Evolutionary conservation across 2,797 vertebrate genomes (phyloP).

Genomic region (Orientallactaga sibirica): DNA sequence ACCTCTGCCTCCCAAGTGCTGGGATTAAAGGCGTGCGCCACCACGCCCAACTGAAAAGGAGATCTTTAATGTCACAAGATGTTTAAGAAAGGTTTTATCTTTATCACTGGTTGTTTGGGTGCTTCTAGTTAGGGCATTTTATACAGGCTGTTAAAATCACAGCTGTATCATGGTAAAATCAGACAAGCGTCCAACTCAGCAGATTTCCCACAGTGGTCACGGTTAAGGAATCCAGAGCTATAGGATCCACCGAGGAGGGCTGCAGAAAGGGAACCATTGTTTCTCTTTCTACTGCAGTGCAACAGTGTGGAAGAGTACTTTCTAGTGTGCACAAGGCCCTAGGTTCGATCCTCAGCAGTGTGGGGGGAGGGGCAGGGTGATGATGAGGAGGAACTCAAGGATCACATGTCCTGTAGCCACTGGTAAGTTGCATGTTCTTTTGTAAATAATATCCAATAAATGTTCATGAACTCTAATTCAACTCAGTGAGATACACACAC

Average conservation of each 20-base stretch:
- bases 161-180: neutral
- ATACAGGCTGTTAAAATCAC: neutral
- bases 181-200: neutral
- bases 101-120: neutral
- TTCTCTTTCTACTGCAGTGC: neutral
- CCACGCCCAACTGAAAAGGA: too few species aligned
- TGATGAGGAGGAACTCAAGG: too few species aligned
- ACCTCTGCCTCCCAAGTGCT: too few species aligned
- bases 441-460: too few species aligned
- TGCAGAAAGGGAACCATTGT: neutral
- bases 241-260: rapidly evolving
- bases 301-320: neutral
- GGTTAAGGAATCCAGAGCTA: neutral
- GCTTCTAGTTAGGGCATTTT: neutral
- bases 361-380: too few species aligned
- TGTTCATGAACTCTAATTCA: too few species aligned
- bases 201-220: neutral
- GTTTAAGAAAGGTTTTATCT: neutral
- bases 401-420: too few species aligned
- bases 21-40: too few species aligned
- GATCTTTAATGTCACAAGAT: neutral
- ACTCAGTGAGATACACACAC: too few species aligned
- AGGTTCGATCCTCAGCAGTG: too few species aligned
- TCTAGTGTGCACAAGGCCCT: neutral
- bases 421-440: too few species aligned